Percentiles rank a stretch among this genome's conserved stretches.
Evolutionary conservation across 2,797 vertebrate genomes (phyloP).

Genomic region (Siniperca scherzeri): DNA sequence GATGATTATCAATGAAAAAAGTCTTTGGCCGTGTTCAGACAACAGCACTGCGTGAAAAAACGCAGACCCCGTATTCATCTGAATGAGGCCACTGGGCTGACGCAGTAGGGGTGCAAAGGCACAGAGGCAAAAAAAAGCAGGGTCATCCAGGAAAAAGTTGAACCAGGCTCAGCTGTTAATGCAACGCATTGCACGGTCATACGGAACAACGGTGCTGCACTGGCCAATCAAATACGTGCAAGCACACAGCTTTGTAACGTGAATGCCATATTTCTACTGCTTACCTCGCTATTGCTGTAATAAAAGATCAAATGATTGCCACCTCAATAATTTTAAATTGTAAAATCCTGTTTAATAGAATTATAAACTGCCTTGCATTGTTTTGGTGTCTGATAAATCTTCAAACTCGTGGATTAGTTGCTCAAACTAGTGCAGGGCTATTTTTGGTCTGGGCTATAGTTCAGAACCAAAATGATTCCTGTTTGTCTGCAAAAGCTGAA

Average conservation of each 20-base stretch:
- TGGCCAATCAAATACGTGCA: not conserved
- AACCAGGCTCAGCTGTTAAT: not conserved
- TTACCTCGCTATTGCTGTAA: not conserved
- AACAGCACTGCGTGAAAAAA: not conserved
- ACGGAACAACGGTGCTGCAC: not conserved
- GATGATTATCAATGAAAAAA: not conserved
- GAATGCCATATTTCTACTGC: not conserved
- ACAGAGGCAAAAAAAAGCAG: not conserved
- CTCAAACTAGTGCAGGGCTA: not conserved
- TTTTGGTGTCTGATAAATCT: not conserved
- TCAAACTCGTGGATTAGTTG: not conserved
- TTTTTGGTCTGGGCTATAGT: not conserved
- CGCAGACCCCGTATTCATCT: not conserved
- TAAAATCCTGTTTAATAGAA: not conserved
- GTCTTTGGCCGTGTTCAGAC: not conserved
- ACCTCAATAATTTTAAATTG: not conserved
- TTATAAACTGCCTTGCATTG: not conserved
- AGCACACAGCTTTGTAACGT: not conserved
- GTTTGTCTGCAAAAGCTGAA: slow-evolving; percentile 29
- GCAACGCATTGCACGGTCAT: not conserved
- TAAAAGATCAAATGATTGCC: not conserved
- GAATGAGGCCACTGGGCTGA: not conserved
- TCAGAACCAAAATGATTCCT: not conserved
- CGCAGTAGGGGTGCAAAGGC: not conserved
- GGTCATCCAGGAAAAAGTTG: not conserved